Conservation (phyloP, 2,888 invertebrate genomes). For the Parasteatoda lunata region DNA sequence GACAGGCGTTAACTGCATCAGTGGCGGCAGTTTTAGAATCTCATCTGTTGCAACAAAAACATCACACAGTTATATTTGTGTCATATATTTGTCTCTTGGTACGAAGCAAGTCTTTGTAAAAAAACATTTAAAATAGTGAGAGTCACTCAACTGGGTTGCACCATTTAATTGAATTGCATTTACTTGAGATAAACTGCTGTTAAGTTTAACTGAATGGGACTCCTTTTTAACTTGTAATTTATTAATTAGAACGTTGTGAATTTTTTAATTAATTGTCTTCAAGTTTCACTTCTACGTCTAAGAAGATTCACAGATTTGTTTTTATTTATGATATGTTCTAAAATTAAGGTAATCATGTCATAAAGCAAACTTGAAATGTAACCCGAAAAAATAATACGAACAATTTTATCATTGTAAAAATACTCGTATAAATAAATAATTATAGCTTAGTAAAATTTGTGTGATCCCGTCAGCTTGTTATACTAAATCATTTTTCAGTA, state of each 20-base stretch:
- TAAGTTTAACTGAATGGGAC: not conserved
- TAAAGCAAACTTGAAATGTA: too few relatives aligned
- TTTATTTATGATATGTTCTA: too few relatives aligned
- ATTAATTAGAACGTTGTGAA: not conserved
- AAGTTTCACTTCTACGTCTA: too few relatives aligned
- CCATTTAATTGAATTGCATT: not conserved
- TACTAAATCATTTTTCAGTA: too few relatives aligned
- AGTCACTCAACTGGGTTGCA: not conserved
- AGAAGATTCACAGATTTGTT: too few relatives aligned
- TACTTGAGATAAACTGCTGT: not conserved
- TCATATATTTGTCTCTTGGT: constrained; percentile 8
- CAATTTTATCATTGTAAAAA: too few relatives aligned
- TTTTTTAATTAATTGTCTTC: not conserved
- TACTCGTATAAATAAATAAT: too few relatives aligned
- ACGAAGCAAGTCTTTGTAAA: not conserved
- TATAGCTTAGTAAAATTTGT: too few relatives aligned
- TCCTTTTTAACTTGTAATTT: not conserved
- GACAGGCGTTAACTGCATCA: constrained; percentile 43
- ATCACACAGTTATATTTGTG: constrained; percentile 7
- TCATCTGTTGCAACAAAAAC: constrained; percentile 32
- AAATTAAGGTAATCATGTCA: too few relatives aligned
- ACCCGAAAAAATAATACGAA: too few relatives aligned
- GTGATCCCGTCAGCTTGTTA: too few relatives aligned
- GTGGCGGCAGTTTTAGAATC: constrained; percentile 35
- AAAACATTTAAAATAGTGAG: not conserved